Evolutionary conservation across 2,113 vertebrate species (phyloP).

Genomic region (Periophthalmodon schlosseri): DNA sequence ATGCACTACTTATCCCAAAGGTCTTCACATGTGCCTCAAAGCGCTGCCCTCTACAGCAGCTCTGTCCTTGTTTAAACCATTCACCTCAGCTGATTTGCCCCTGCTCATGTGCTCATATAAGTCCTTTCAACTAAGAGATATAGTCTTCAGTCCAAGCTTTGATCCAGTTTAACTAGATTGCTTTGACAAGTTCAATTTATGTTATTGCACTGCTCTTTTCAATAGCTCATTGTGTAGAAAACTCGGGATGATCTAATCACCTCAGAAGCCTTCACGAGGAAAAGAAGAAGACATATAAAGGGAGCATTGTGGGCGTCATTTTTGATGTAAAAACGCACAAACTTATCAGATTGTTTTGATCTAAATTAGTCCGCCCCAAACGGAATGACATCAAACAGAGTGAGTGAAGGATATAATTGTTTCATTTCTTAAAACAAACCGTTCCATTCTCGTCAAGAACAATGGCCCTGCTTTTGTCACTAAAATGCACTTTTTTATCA

Average conservation of each 20-base stretch:
- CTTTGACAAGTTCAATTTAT: constrained; percentile 57
- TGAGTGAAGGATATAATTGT: constrained; percentile 62
- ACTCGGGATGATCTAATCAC: constrained; percentile 67
- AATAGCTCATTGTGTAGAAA: constrained; percentile 64
- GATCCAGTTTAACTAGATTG: constrained; percentile 57
- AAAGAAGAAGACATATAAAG: constrained; percentile 63
- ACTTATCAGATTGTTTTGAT: constrained; percentile 64
- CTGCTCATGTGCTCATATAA: constrained; percentile 5
- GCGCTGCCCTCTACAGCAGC: background rate
- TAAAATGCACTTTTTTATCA: constrained; percentile 15
- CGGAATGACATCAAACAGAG: constrained; percentile 68
- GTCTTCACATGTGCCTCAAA: background rate
- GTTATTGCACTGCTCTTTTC: constrained; percentile 41
- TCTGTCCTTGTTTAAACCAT: constrained; percentile 32
- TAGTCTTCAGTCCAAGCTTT: constrained; percentile 47
- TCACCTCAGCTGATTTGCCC: constrained; percentile 10
- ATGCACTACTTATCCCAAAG: background rate
- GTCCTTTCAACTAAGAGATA: constrained; percentile 38
- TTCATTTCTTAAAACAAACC: constrained; percentile 46
- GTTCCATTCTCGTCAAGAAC: constrained; percentile 20
- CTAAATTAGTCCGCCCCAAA: constrained; percentile 63
- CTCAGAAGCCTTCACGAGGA: constrained; percentile 65
- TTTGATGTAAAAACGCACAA: constrained; percentile 69
- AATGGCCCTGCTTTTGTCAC: constrained; percentile 22
- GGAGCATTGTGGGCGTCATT: constrained; percentile 68